Base-by-base conservation (phyloP, 2,113 vertebrate species). In the Triplophysa siluroides region DNA sequence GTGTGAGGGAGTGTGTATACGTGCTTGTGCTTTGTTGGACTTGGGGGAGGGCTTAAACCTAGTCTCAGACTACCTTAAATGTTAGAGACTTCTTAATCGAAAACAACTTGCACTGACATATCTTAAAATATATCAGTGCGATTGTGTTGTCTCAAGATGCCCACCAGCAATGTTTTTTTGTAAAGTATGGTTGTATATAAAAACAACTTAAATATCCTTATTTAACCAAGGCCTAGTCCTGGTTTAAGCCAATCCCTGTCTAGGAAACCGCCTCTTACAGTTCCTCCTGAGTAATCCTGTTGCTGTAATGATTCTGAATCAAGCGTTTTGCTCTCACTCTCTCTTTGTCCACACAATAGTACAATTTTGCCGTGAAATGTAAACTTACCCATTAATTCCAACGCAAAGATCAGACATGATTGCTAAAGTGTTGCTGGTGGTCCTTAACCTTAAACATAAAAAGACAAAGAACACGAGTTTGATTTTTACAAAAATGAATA, bases 371-470 rank as follows among this genome's bases (percentile, higher is more conserved):
- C 8, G 8, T n/a, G 16, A 8, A 58, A 9, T 63, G 69, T 78
- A 12, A 33, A 43, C 92, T 91, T 76, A 94, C 93, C 93, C 93
- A 60, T 94, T 94, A 88, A 94, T 94, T 92, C 93, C 93, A 90
- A 94, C 91, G 58, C 85, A 83, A 79, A 93, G 89, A 21, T 93
- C 89, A 83, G 92, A 87, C 93, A 94, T 94, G 79, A 76, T 81
- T 91, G 81, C 81, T 87, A 87, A 10, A 89, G 80, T 68, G 82
- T 84, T 33, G 81, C 68, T 81, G 33, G 77, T 75, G 75, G 61
- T 73, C 19, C 71, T 83, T 52, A 87, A 86, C 52, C 91, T 93
- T 80, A 2, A 68, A 69, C 4, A 38, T 67, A 19, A 76, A 78
- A 58, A 26, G 58, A 26, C 33, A 68, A 64, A 19, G 75, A 68